These are phyloP conservation scores for Drosophila tristis DNA, from an alignment of 1,140 invertebrate species.

Conservation along the genomic window DNA sequence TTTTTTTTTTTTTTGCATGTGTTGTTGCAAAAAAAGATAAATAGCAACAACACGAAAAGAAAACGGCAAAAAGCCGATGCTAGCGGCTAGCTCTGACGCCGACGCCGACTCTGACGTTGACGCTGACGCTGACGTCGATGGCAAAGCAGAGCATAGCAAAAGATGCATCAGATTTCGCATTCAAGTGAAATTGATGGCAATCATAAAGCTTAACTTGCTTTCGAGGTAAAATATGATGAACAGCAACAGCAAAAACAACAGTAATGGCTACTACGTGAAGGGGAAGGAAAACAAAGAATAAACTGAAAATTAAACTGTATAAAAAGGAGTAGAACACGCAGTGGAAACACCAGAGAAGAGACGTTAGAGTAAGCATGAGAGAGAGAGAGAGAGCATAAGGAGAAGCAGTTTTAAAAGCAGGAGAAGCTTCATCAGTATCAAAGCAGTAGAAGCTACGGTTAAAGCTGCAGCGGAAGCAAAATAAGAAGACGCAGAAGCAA, in stretches of 20 bases:
- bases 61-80: conserved; percentile 24
- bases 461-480: too few species aligned
- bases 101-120: conserved; percentile 28
- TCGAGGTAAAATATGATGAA: conserved; percentile 70
- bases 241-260: neutral
- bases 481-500: too few species aligned
- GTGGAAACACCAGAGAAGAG: too few species aligned
- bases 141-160: conserved; percentile 43
- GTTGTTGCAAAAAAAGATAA: conserved; percentile 40
- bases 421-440: too few species aligned
- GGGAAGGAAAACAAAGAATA: too few species aligned
- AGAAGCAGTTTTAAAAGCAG: too few species aligned
- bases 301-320: too few species aligned
- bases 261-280: neutral
- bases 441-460: too few species aligned
- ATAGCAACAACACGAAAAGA: conserved; percentile 35
- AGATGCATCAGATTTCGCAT: conserved; percentile 82
- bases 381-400: too few species aligned
- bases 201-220: conserved; percentile 79
- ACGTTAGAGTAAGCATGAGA: too few species aligned
- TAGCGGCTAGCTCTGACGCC: conserved; percentile 1
- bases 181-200: conserved; percentile 81
- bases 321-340: too few species aligned
- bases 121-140: conserved; percentile 40
- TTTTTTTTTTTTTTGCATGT: conserved; percentile 33